These are phyloP conservation scores for Clupea harengus DNA, from an alignment of 2,113 vertebrate genomes.

Conservation along the genomic window DNA sequence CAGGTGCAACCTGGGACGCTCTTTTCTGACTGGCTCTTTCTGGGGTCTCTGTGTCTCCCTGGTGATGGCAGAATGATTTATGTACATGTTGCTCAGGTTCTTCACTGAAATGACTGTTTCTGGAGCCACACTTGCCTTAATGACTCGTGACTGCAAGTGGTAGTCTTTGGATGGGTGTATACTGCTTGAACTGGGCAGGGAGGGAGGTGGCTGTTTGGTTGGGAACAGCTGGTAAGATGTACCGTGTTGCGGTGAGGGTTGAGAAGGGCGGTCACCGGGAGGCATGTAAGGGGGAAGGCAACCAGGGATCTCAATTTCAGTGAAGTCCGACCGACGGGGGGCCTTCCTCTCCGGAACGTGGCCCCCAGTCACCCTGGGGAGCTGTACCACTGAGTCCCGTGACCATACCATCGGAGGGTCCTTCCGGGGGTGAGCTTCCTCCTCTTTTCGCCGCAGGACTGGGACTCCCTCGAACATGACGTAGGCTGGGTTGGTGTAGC, in stretches of 20 bases:
- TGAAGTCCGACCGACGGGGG: slow-evolving; percentile 70
- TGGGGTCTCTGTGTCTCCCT: slow-evolving; percentile 41
- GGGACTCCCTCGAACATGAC: slow-evolving; percentile 82
- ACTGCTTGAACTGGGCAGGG: slow-evolving; percentile 49
- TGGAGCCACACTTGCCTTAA: slow-evolving; percentile 43
- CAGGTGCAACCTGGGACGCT: slow-evolving; percentile 52
- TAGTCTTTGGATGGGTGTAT: slow-evolving; percentile 54
- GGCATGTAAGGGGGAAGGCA: slow-evolving; percentile 58
- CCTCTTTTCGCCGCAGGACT: slow-evolving; percentile 45
- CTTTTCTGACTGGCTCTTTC: slow-evolving; percentile 50
- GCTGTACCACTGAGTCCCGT: slow-evolving; percentile 68
- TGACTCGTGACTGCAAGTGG: slow-evolving; percentile 50
- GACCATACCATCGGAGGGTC: slow-evolving; percentile 65
- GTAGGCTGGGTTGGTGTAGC: slow-evolving; percentile 86
- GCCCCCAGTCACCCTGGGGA: slow-evolving; percentile 63
- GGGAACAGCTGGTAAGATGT: slow-evolving; percentile 78
- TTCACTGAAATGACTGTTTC: slow-evolving; percentile 57
- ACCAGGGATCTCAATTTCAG: slow-evolving; percentile 77
- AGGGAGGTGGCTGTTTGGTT: slow-evolving; percentile 55
- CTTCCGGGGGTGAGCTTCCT: slow-evolving; percentile 46
- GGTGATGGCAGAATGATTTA: slow-evolving; percentile 61
- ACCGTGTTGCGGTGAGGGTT: slow-evolving; percentile 41
- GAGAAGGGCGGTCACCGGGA: slow-evolving; percentile 47
- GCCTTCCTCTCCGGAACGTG: slow-evolving; percentile 56
- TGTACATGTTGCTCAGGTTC: slow-evolving; percentile 62